A percentile compares a stretch with the other conserved stretches of the same genome.
Evolutionary conservation across 1,140 invertebrate genomes (phyloP).

Genomic region (Cepaea nemoralis): DNA sequence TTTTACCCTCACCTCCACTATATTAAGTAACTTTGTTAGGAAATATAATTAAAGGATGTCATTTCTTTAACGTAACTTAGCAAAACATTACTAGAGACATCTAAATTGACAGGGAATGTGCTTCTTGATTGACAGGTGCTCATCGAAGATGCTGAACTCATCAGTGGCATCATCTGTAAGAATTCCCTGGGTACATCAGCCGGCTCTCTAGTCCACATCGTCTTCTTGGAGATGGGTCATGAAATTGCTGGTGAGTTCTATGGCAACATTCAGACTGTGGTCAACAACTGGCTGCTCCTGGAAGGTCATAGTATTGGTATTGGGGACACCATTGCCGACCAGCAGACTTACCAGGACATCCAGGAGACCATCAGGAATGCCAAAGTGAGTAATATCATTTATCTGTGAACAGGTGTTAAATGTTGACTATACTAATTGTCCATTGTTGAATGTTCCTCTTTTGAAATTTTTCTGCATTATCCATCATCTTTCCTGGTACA

Average conservation of each 20-base stretch:
- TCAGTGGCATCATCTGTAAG: conserved; percentile 95
- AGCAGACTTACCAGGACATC: conserved; percentile 97
- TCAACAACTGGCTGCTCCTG: conserved; percentile 97
- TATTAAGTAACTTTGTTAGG: no score
- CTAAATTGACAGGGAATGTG: no score
- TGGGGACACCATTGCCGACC: conserved; percentile 99
- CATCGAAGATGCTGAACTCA: conserved; percentile 97
- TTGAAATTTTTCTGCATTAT: no score
- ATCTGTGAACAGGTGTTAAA: no score
- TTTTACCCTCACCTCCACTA: no score
- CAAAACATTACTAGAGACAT: no score
- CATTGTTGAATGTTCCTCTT: no score
- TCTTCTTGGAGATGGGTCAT: conserved; percentile 96
- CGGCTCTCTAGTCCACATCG: conserved; percentile 96
- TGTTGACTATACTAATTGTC: no score
- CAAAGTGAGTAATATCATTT: conserved; percentile 75
- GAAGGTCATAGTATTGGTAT: conserved; percentile 99
- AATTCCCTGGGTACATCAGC: conserved; percentile 96
- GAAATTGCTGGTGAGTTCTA: conserved; percentile 98
- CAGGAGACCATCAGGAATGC: conserved; percentile 98
- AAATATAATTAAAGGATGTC: no score
- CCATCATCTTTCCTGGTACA: no score
- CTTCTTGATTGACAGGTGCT: conserved; percentile 83
- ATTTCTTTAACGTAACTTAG: no score
- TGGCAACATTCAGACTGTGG: conserved; percentile 98